These are phyloP conservation scores for Dryas iulia DNA, from an alignment of 1,140 invertebrate species.

Conservation along the genomic window DNA sequence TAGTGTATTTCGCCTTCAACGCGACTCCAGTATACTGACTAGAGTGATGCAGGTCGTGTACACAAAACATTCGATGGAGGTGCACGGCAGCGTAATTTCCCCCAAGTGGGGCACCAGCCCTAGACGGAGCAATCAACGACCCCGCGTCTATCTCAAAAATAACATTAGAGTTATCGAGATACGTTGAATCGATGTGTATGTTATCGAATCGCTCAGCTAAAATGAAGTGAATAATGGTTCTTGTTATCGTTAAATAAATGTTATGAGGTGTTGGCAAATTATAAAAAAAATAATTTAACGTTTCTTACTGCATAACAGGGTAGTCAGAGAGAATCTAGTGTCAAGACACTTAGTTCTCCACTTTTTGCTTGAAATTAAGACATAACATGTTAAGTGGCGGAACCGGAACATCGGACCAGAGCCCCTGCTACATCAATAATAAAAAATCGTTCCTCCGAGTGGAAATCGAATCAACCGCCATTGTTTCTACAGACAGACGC, in stretches of 20 bases:
- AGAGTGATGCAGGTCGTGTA: slow-evolving; percentile 53
- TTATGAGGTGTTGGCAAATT: not conserved
- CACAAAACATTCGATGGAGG: slow-evolving; percentile 72
- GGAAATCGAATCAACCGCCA: no score
- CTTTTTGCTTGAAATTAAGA: no score
- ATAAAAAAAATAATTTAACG: not conserved
- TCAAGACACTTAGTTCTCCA: no score
- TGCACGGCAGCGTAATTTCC: slow-evolving; percentile 66
- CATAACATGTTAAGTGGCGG: no score
- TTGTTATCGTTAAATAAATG: not conserved
- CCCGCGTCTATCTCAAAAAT: slow-evolving; percentile 47
- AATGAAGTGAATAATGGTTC: slow-evolving; percentile 3
- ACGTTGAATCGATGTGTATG: slow-evolving; percentile 11
- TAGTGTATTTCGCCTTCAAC: slow-evolving; percentile 36
- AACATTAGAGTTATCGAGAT: slow-evolving; percentile 28
- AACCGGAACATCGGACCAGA: no score
- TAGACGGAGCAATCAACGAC: slow-evolving; percentile 56
- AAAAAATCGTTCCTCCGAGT: no score
- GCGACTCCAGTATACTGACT: slow-evolving; percentile 29
- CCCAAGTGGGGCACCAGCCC: slow-evolving; percentile 57
- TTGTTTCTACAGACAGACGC: no score
- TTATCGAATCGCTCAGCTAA: slow-evolving; percentile 17
- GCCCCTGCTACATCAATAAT: no score
- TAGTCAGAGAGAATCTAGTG: no score
- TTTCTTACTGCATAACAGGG: no score